Evolutionary conservation across 2,888 invertebrate genomes (phyloP), one percentile per base, ranked within the genome.

Genomic region (Torymus auratus): DNA sequence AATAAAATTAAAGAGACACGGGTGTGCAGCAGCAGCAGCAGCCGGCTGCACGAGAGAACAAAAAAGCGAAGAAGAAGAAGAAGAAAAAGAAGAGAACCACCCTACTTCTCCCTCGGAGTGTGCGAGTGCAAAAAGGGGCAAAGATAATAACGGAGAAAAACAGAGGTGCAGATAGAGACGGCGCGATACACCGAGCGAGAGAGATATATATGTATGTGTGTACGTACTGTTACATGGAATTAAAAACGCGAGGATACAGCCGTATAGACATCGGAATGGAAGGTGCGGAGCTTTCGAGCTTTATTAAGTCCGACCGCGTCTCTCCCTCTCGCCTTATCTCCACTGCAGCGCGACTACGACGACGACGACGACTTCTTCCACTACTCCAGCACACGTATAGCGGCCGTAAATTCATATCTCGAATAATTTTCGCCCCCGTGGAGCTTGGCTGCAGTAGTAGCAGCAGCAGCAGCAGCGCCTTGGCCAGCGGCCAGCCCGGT

Each of bases 391-490:
- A 28, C 28, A 28, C 28, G 28, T 28, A 28, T 4, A 28, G 28
- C 7, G 80, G 84, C 87, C 87, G 87, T 89, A 88, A 89, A 89
- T 89, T 89, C 89, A 89, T 89, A 89, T 89, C 89, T 88, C 87
- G 88, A 87, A 89, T 89, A 89, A 89, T 89, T 89, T 89, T 89
- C 88, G 85, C 87, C 87, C 87, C 71, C 50, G 52, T 68, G 84
- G 28, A 28, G 64, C 65, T 68, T 79, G 68, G 83, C 85, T 80
- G 28, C 28, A 28, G 28, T 28, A 28, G 28, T 4, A 28, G 28
- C 28, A 28, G 28, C 28, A 28, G 28, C 28, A 23, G 60, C 5
- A 28, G 41, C n/a, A 14, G 83, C 85, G 84, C 84, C 85, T 86
- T 87, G 87, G 87, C 87, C 83, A 83, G 74, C 84, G 83, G 84